Conservation (phyloP, 35 echinoderm and acorn worm genomes). For the Eucidaris tribuloides region DNA sequence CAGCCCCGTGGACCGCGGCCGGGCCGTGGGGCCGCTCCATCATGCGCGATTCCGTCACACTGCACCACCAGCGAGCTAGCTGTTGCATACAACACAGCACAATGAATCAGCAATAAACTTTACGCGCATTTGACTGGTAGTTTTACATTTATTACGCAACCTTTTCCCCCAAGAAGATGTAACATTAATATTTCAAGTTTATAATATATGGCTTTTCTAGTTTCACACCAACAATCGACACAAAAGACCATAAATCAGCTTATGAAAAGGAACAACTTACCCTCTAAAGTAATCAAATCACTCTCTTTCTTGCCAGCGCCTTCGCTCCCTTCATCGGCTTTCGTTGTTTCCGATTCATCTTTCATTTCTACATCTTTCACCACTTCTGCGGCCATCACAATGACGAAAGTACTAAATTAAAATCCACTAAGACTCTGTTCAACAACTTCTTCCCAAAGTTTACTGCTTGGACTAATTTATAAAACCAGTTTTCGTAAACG, state of each 20-base stretch:
- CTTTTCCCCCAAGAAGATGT: neutral
- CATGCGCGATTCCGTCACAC: too few relatives aligned
- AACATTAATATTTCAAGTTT: neutral
- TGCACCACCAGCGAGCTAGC: too few relatives aligned
- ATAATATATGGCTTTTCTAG: neutral
- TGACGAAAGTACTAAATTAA: neutral
- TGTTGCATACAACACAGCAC: neutral
- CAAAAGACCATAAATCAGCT: neutral
- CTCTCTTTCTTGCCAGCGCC: constrained; percentile 66
- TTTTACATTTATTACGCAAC: neutral
- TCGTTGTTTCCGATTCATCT: constrained; percentile 43
- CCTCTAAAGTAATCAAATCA: constrained; percentile 80
- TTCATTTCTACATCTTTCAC: constrained; percentile 85
- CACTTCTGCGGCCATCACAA: neutral
- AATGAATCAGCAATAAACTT: neutral
- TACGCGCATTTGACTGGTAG: neutral
- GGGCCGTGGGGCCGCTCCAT: too few relatives aligned
- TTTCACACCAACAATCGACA: neutral
- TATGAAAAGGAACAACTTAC: constrained; percentile 28
- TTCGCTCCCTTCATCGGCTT: constrained; percentile 2
- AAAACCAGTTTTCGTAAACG: neutral
- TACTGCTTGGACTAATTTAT: neutral
- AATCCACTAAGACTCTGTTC: neutral
- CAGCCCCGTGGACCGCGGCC: too few relatives aligned
- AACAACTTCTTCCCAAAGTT: neutral